Percentiles rank a stretch among this genome's conserved stretches.
These are phyloP conservation scores for Deroplatys truncata DNA, from an alignment of 2,888 invertebrate species.

Conservation along the genomic window DNA sequence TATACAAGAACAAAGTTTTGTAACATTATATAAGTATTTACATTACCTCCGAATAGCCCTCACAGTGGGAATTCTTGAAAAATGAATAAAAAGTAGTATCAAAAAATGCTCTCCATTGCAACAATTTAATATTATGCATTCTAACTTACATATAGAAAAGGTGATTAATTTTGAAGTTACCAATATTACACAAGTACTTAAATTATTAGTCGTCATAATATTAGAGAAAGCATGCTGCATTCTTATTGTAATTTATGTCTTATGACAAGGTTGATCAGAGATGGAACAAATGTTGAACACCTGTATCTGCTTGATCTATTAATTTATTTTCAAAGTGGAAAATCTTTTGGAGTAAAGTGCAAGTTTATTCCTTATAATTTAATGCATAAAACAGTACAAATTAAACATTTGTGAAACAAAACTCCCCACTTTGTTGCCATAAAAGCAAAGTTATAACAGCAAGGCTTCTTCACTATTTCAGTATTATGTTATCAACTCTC, in stretches of 20 bases:
- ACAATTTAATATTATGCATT: neutral
- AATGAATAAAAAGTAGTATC: constrained; percentile 22
- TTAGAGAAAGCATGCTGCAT: neutral
- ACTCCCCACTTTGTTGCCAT: too few relatives aligned
- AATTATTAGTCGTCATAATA: neutral
- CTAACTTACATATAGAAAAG: too few relatives aligned
- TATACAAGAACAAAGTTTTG: too few relatives aligned
- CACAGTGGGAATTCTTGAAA: constrained; percentile 32
- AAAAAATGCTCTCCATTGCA: neutral
- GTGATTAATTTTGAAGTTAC: too few relatives aligned
- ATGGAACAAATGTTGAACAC: neutral
- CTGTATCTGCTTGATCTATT: neutral
- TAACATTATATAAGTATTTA: neutral
- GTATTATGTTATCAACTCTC: too few relatives aligned
- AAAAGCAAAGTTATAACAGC: too few relatives aligned
- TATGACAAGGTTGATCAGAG: neutral
- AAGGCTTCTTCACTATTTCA: too few relatives aligned
- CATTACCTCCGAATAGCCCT: constrained; percentile 33
- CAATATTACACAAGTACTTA: neutral
- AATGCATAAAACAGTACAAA: too few relatives aligned
- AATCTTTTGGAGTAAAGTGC: neutral
- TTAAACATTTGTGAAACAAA: too few relatives aligned
- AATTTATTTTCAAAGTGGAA: neutral
- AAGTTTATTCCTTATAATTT: neutral
- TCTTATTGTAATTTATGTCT: neutral